Conservation (phyloP, 2,797 vertebrate genomes). For the Lepilemur septentrionalis region DNA sequence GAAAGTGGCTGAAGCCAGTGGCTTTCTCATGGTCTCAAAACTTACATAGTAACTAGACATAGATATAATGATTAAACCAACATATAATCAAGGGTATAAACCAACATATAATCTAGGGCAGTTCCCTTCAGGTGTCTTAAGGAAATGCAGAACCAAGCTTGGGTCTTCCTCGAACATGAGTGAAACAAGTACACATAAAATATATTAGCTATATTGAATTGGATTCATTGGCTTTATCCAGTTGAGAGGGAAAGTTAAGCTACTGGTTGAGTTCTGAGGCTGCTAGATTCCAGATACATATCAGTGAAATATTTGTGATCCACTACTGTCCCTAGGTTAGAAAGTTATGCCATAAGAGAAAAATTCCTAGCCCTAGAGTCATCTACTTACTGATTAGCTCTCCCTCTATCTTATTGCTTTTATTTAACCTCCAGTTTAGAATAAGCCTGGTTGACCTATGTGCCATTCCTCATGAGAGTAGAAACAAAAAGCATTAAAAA, state of each 20-base stretch:
- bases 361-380: neutral
- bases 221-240: neutral
- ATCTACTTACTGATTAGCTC: neutral
- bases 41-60: neutral
- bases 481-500: conserved; percentile 13
- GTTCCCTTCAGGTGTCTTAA: neutral
- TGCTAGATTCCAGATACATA: neutral
- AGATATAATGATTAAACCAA: neutral
- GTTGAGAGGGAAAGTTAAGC: neutral
- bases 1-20: neutral
- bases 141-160: neutral
- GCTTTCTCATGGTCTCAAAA: neutral
- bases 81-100: neutral
- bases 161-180: neutral
- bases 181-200: neutral
- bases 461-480: neutral
- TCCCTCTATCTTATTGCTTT: neutral
- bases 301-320: conserved; percentile 4
- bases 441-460: neutral
- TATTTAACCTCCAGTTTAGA: conserved; percentile 8
- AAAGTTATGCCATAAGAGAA: neutral
- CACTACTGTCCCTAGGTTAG: neutral
- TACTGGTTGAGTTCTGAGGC: neutral
- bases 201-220: neutral
- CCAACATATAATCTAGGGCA: neutral